Base-by-base conservation (phyloP, 2,113 vertebrate species). In the Rattus rattus region DNA sequence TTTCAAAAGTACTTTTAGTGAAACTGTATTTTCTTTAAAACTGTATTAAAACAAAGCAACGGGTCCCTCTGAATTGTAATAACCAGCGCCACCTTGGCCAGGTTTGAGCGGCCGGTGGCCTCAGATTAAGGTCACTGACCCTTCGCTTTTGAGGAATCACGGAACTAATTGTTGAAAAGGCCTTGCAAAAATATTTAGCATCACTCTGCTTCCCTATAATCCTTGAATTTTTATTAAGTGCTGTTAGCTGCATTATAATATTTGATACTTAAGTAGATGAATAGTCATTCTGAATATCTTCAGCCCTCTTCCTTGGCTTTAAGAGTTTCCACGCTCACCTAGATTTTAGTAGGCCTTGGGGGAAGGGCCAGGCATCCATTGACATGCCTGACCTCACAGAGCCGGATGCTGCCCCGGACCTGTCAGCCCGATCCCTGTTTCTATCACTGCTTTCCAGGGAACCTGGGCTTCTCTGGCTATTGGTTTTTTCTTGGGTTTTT, bases 1-100 rank as follows among this genome's bases (percentile, higher is more conserved):
- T 94, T 91, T 96, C 43, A 84, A 54, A 96, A 95, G 61, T 76
- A 73, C 43, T 93, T 77, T 65, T 2, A 54, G 33, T 94, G 49
- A 87, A 67, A 80, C 43, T 43, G 43, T 43, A 43, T 43, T 43
- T 65, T 39, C 8, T 85, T 43, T 65, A 30, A 39, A 83, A 61
- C 36, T 14, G 20, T 24, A 14, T 81, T 94, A 93, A 88, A 90
- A 61, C 59, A 90, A 90, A 87, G 33, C 13, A 19, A 16, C 86
- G 83, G 14, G 72, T 80, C 73, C 81, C 92, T 93, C 47, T 59
- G n/a, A 90, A 49, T 59, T 70, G 39, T 73, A 39, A n/a, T 43
- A 63, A 70, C 33, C 6, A 3, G 19, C 16, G 19, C 52, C 36
- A 19, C 39, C 47, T 94, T 92, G 75, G 33, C 88, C 67, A 67